phyloP scores from a whole-genome alignment of 2,888 invertebrate species.

The Unio pictorum region DNA sequence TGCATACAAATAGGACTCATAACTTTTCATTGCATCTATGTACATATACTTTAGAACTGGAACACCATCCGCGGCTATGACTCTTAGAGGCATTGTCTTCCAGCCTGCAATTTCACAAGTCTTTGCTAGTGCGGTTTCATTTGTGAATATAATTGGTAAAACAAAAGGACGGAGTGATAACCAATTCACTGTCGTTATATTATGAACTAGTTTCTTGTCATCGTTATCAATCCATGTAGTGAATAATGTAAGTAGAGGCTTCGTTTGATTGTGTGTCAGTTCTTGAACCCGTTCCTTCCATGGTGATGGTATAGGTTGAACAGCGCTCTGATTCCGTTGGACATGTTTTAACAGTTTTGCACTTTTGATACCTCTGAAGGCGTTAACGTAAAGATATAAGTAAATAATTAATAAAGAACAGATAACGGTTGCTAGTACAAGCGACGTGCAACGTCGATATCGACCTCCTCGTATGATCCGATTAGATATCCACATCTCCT shows the following conservation, averaged over 20 bases:
- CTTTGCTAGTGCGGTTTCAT: constrained; percentile 30
- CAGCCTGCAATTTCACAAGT: constrained; percentile 40
- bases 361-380: constrained; percentile 26
- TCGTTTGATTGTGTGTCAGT: constrained; percentile 17
- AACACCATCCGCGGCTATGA: constrained; percentile 40
- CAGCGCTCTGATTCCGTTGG: constrained; percentile 15
- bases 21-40: constrained; percentile 40
- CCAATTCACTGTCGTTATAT: constrained; percentile 52
- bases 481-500: too few relatives aligned
- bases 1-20: constrained; percentile 51
- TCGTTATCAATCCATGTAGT: constrained; percentile 49
- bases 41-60: constrained; percentile 63
- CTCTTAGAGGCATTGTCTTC: constrained; percentile 36
- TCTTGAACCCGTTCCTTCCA: not conserved
- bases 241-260: constrained; percentile 49
- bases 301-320: too few relatives aligned
- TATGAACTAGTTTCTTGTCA: constrained; percentile 44
- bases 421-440: too few relatives aligned
- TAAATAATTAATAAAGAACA: constrained; percentile 1
- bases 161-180: constrained; percentile 42
- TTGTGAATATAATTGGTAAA: constrained; percentile 47
- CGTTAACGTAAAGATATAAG: constrained; percentile 33
- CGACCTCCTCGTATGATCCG: too few relatives aligned
- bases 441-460: too few relatives aligned
- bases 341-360: constrained; percentile 22